Conservation (phyloP, 2,113 vertebrate species). For the Myotis lucifugus region DNA sequence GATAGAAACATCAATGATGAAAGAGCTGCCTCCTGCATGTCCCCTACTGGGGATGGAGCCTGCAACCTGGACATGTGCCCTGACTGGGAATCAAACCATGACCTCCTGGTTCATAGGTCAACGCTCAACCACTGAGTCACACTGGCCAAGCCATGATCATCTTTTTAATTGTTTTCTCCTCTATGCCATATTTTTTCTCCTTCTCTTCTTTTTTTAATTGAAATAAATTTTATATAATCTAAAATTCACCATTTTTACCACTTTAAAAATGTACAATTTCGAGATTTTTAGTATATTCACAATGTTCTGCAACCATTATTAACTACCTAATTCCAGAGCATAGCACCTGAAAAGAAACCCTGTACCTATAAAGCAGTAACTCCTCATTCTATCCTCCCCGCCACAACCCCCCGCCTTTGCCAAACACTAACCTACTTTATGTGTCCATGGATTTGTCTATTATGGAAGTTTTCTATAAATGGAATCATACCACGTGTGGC, state of each 20-base stretch:
- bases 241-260: conserved; percentile 15
- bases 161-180: neutral
- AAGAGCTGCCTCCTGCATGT: too few species aligned
- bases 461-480: neutral
- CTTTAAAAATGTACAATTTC: neutral
- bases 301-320: neutral
- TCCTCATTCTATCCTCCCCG: neutral
- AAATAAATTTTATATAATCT: neutral
- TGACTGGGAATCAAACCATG: too few species aligned
- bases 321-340: neutral
- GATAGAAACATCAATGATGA: too few species aligned
- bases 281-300: neutral
- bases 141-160: too few species aligned
- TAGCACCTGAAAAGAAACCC: neutral
- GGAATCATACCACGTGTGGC: neutral
- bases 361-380: neutral
- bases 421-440: neutral
- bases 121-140: too few species aligned
- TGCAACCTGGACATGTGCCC: too few species aligned
- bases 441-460: neutral
- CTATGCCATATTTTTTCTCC: neutral
- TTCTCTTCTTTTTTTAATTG: neutral
- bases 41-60: too few species aligned
- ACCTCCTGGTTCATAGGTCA: too few species aligned
- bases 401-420: neutral